A percentile compares a stretch with the other conserved stretches of the same genome.
Evolutionary conservation across 2,797 vertebrate genomes (phyloP).

Genomic region (Sebastes nivosus): DNA sequence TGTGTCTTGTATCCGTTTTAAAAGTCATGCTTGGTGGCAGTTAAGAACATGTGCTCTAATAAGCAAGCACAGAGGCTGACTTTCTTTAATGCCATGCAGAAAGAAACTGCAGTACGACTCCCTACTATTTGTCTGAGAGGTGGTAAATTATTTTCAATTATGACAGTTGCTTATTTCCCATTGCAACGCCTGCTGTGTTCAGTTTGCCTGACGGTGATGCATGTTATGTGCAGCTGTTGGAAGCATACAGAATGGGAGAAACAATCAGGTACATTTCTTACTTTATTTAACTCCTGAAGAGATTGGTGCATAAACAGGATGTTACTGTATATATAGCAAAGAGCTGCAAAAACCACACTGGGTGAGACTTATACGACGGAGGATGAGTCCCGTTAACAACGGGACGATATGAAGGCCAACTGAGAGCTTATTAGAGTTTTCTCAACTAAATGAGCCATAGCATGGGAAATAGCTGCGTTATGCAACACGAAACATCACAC

Average conservation of each 20-base stretch:
- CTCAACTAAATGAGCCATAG: conserved; percentile 46
- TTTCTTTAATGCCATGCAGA: conserved; percentile 13
- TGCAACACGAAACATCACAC: conserved; percentile 23
- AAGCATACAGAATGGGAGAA: not conserved
- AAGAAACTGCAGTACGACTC: not conserved
- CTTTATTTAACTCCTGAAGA: conserved; percentile 3
- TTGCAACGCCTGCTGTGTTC: not conserved
- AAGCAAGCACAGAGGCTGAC: conserved; percentile 18
- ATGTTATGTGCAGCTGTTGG: not conserved
- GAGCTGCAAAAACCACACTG: conserved; percentile 2
- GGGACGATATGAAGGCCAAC: conserved; percentile 20
- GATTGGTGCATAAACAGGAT: not conserved
- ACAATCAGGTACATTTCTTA: not conserved
- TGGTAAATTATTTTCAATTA: conserved; percentile 15
- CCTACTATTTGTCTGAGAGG: not conserved
- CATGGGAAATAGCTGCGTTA: conserved; percentile 16
- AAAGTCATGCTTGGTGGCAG: conserved; percentile 53
- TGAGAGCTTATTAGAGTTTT: conserved; percentile 45
- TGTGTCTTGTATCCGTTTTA: conserved; percentile 30
- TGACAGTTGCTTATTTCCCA: not conserved
- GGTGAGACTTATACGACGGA: not conserved
- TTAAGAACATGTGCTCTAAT: conserved; percentile 44
- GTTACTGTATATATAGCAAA: not conserved
- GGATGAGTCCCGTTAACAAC: conserved; percentile 31
- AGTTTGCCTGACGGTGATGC: not conserved